Base-by-base conservation (phyloP, 2,797 vertebrate genomes). In the Hydrolagus colliei region DNA sequence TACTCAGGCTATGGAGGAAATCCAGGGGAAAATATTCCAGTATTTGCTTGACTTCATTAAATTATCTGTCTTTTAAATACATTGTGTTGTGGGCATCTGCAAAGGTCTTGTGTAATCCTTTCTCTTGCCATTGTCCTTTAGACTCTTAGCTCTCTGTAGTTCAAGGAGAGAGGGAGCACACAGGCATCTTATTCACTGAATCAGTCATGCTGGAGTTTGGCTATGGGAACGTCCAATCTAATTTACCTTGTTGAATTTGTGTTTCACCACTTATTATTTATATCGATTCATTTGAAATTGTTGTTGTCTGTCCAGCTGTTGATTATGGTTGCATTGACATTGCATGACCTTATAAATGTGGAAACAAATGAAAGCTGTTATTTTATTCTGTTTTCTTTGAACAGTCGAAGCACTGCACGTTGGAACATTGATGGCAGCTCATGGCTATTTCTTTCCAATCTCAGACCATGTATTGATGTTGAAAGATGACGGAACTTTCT, bases 371-470 rank as follows among this genome's bases (percentile, higher is more conserved):
- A 68, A 68, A 82, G 16, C 73, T 87, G 85, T 20, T 82, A 1
- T 84, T 16, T 85, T 89, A 74, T 89, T 73, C 86, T 88, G 87
- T 86, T 88, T 72, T 86, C 67, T 88, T 88, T 88, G 59, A 87
- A 90, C 90, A 98, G 97, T 97, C 91, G 97, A 98, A 89, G 97
- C 97, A 4, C 95, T 98, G 87, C 97, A 98, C 92, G 89, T 98
- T 91, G 97, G 97, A 87, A 97, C 97, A 2, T 90, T 98, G 92
- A 98, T 98, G 97, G 97, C 97, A 86, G 97, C 97, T 86, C 96
- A 98, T 10, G 97, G 97, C 75, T 98, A 98, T 92, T 98, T 98
- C 94, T 98, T 98, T 90, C 97, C 97, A 68, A 98, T 98, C 91
- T 98, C 97, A 88, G 97, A 98, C 87, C 97, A 98, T 27, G 97